Base-by-base conservation (phyloP, 2,888 invertebrate genomes). In the Sepioteuthis lessoniana region DNA sequence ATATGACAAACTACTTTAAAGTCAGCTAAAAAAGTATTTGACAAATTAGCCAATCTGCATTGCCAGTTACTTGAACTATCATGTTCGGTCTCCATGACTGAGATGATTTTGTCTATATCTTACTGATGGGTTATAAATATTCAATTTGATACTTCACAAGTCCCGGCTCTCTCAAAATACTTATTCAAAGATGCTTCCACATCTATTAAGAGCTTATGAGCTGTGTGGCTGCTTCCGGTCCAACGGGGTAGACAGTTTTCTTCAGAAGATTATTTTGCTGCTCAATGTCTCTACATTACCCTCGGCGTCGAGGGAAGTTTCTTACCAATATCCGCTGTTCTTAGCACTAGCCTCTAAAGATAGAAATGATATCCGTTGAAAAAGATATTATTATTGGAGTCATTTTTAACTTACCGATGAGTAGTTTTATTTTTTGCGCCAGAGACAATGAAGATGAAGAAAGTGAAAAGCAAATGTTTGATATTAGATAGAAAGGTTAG, bases 281-380 rank as follows among this genome's bases (percentile, higher is more conserved):
- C n/a, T 76, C n/a, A 13, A 35, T 76, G 76, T 76, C 76, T 16
- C 76, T 16, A n/a, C 76, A 76, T 76, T n/a, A 8, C 76, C 16
- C n/a, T 16, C 13, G 76, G n/a, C n/a, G 76, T 13, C 76, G n/a
- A n/a, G 16, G 19, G n/a, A 76, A 8, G 76, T 16, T 76, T 76
- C 76, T 76, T 76, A 35, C 10, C 76, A 76, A 76, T 76, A 76
- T 76, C 76, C 76, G 76, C n/a, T 76, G n/a, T n/a, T 35, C n/a
- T n/a, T 13, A 10, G n/a, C 76, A n/a, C n/a, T 76, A 76, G 16
- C n/a, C n/a, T 76, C 76, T 35, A 76, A 76, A 76, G 76, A 35
- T 76, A 76, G 76, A n/a, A 76, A 76, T 76, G n/a, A 76, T 76
- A 76, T 76, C 76, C n/a, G n/a, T n/a, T 76, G n/a, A 76, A 76